Conservation (phyloP, 2,888 invertebrate genomes). For the Volucella inflata region DNA sequence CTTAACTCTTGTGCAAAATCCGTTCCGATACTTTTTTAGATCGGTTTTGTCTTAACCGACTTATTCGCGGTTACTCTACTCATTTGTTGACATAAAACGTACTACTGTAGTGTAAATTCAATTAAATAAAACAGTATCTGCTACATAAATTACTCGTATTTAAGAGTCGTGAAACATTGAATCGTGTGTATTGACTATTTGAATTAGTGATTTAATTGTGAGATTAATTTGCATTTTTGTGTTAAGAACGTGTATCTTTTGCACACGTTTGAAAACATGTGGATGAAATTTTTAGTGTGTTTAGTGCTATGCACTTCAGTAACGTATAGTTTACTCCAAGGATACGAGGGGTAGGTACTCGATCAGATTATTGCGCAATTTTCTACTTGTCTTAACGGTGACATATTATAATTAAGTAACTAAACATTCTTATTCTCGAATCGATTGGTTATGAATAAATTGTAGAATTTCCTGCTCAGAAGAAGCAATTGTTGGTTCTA, state of each 20-base stretch:
- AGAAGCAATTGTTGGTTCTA: too few species aligned
- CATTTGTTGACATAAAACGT: background rate
- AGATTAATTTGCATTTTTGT: conserved; percentile 40
- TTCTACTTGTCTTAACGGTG: conserved; percentile 7
- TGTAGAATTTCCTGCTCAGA: too few species aligned
- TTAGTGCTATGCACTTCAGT: conserved; percentile 59
- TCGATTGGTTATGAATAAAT: background rate
- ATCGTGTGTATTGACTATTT: conserved; percentile 34
- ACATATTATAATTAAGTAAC: background rate
- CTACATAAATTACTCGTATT: conserved; percentile 27
- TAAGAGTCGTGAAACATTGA: conserved; percentile 39
- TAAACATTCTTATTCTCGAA: background rate
- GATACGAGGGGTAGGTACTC: conserved; percentile 71
- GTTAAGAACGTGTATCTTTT: conserved; percentile 21
- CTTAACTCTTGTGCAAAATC: conserved; percentile 41
- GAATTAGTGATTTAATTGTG: conserved; percentile 33
- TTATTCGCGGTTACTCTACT: conserved; percentile 38
- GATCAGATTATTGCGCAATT: conserved; percentile 20
- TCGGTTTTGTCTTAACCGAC: conserved; percentile 23
- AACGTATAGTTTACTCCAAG: conserved; percentile 56
- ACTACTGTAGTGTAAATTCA: conserved; percentile 10
- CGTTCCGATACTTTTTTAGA: conserved; percentile 14
- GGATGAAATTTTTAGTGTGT: conserved; percentile 56
- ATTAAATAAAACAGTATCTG: conserved; percentile 7
- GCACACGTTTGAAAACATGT: conserved; percentile 41